phyloP scores from a whole-genome alignment of 2,797 vertebrate species.

The Kryptopterus vitreolus region DNA sequence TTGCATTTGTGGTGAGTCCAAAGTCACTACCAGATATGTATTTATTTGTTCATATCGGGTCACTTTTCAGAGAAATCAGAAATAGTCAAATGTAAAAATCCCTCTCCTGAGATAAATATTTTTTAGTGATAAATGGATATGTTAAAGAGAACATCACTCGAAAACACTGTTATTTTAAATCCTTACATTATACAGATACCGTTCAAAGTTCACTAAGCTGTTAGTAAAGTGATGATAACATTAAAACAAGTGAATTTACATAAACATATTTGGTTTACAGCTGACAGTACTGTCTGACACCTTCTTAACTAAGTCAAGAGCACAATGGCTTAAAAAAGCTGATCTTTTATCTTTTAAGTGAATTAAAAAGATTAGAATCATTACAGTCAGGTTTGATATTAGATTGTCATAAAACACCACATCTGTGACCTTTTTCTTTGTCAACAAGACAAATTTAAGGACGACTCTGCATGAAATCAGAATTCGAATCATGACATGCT shows the following conservation, averaged over 20 bases:
- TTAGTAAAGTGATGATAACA: not conserved
- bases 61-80: not conserved
- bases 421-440: not conserved
- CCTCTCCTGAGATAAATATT: no score
- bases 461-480: not conserved
- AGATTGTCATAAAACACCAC: not conserved
- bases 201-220: not conserved
- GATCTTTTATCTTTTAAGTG: no score
- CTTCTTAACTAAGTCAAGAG: not conserved
- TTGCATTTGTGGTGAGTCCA: constrained; percentile 88
- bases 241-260: not conserved
- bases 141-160: not conserved
- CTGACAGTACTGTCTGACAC: not conserved
- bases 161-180: not conserved
- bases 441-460: not conserved
- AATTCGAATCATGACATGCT: not conserved
- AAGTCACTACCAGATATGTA: not conserved
- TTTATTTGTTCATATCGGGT: not conserved
- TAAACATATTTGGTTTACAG: not conserved
- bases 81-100: not conserved
- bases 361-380: not conserved
- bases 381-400: not conserved
- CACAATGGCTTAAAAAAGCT: not conserved
- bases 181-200: not conserved
- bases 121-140: not conserved